Evolutionary conservation across 1,140 invertebrate species (phyloP), one percentile per base, ranked within the genome.

Genomic region (Nixonia krombeini): DNA sequence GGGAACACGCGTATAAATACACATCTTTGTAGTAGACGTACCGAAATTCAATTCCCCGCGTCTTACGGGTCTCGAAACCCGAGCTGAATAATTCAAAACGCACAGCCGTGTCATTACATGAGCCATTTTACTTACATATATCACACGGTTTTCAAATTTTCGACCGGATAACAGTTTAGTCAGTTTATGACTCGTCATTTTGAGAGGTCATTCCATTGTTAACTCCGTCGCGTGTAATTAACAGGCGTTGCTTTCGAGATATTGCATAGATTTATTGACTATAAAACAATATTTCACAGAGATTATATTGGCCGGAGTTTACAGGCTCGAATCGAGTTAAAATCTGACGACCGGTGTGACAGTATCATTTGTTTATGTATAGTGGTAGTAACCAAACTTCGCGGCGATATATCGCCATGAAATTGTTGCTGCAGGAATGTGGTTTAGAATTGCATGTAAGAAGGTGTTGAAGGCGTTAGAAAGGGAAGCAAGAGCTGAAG

Each of bases 81-180:
- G 37, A 38, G 52, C 46, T 31, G 21, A 21, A 18, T 64, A 52
- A 56, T 64, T 40, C 46, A 64, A 46, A 46, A 56, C 21, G 21
- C 59, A 49, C 42, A 47, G 45, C 59, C 45, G 50, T 44, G 45
- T 49, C 59, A 51, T 56, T 56, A 56, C 51, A 25, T n/a, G 45
- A n/a, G 28, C 52, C 59, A 51, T 64, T 64, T 51, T 45, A 49
- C 37, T 44, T 35, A 55, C 45, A 55, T 44, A 28, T 29, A 13
- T 41, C 38, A 12, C 5, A 18, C n/a, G 18, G 13, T 41, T 21
- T 41, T 12, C 10, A 23, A 23, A 23, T 41, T 17, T 41, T 12
- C 38, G 9, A 16, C n/a, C 23, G 21, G 21, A 21, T 21, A 21
- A 21, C 21, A 21, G 21, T 6, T 21, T 21, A 21, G 21, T 6